These are phyloP conservation scores for Melipona beecheii DNA, from an alignment of 2,888 invertebrate species.

Conservation along the genomic window DNA sequence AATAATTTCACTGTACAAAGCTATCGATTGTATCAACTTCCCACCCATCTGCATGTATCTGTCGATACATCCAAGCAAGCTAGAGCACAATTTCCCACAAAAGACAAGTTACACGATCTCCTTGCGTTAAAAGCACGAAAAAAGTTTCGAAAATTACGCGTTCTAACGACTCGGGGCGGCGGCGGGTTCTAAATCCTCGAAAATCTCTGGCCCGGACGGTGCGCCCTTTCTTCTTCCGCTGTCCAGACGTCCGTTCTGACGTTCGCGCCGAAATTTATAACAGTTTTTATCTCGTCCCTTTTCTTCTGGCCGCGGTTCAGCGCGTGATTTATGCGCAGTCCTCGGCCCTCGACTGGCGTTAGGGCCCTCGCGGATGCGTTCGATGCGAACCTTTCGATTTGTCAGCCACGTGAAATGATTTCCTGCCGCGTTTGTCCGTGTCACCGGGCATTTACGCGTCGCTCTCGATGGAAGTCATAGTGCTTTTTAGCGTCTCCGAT, in stretches of 20 bases:
- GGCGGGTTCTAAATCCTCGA: not conserved
- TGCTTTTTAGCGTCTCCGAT: not conserved
- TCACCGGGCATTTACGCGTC: not conserved
- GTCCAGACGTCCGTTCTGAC: not conserved
- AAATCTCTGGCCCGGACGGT: not conserved
- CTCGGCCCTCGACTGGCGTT: not conserved
- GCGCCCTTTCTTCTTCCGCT: not conserved
- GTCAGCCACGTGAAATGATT: constrained; percentile 35
- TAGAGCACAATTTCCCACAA: not conserved
- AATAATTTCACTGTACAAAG: too few relatives aligned
- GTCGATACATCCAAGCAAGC: not conserved
- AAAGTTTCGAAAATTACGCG: not conserved
- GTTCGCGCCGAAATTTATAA: constrained; percentile 31
- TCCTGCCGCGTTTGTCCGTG: constrained; percentile 19
- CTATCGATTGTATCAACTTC: too few relatives aligned
- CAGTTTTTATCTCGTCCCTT: constrained; percentile 29
- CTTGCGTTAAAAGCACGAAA: too few relatives aligned
- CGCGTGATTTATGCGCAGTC: constrained; percentile 31
- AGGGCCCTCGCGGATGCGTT: constrained; percentile 26
- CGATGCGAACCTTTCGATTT: constrained; percentile 43
- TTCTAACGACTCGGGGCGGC: not conserved
- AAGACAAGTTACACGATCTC: not conserved
- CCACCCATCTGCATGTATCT: too few relatives aligned
- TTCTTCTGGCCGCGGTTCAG: constrained; percentile 21
- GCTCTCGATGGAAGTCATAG: not conserved